Evolutionary conservation across 2,797 vertebrate genomes (phyloP).

Genomic region (Ara ararauna): DNA sequence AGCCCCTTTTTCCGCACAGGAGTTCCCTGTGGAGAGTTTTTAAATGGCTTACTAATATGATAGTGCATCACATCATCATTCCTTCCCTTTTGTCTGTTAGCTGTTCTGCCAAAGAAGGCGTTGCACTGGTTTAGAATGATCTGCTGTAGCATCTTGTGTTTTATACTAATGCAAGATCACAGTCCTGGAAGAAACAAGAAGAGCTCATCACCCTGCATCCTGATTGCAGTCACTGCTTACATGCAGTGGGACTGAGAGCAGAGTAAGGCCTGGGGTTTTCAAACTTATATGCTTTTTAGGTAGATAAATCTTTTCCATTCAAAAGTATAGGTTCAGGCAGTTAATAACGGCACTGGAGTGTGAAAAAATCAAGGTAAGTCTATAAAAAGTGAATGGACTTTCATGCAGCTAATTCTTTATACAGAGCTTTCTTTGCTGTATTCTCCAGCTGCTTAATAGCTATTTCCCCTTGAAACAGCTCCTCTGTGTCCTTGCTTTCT

Average conservation of each 20-base stretch:
- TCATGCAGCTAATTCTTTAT: conserved; percentile 1
- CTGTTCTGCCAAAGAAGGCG: neutral
- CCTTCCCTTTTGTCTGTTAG: neutral
- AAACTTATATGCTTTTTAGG: neutral
- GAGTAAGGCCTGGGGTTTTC: neutral
- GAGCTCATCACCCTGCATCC: neutral
- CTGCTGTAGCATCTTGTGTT: neutral
- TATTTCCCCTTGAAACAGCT: conserved; percentile 17
- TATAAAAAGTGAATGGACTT: conserved; percentile 4
- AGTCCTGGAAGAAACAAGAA: neutral
- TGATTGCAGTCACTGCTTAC: neutral
- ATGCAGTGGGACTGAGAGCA: neutral
- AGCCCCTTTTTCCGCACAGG: neutral
- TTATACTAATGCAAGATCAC: neutral
- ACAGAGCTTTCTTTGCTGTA: neutral
- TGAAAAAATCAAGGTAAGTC: neutral
- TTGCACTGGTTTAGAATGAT: neutral
- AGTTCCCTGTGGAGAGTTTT: neutral
- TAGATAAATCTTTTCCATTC: neutral
- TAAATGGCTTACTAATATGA: neutral
- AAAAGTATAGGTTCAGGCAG: neutral
- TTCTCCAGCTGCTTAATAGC: conserved; percentile 15
- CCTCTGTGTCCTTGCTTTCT: neutral
- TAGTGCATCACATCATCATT: fast-evolving
- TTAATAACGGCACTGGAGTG: neutral